Percentiles rank a stretch among this genome's conserved stretches.
These are phyloP conservation scores for Lasioglossum vierecki DNA, from an alignment of 2,888 invertebrate genomes.

Conservation along the genomic window DNA sequence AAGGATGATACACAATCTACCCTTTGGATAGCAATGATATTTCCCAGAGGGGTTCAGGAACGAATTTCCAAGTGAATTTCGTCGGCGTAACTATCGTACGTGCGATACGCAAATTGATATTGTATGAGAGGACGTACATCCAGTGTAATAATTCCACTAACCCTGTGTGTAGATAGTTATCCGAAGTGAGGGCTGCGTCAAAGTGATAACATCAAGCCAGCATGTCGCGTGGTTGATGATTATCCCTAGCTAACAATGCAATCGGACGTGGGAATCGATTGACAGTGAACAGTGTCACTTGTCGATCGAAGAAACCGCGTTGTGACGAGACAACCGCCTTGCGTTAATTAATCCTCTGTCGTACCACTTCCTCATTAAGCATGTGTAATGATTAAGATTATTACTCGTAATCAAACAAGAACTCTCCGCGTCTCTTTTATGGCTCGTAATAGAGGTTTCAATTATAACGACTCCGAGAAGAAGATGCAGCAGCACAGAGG, in stretches of 20 bases:
- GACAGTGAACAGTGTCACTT: neutral
- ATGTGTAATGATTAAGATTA: neutral
- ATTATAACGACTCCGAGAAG: neutral
- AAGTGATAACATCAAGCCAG: conserved; percentile 9
- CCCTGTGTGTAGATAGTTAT: neutral
- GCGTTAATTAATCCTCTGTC: neutral
- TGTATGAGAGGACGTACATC: neutral
- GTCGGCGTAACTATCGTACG: neutral
- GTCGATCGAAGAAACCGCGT: neutral
- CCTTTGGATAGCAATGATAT: neutral
- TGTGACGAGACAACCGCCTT: neutral
- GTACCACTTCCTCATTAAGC: neutral
- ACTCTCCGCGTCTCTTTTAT: neutral
- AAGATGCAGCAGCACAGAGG: neutral
- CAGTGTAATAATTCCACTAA: conserved; percentile 18
- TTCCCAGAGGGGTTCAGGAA: neutral
- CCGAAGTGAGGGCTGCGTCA: neutral
- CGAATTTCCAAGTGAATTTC: neutral
- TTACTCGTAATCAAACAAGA: neutral
- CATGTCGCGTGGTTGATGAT: neutral
- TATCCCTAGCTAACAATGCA: neutral
- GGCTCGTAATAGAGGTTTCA: neutral
- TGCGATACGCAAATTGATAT: conserved; percentile 1
- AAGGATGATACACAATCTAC: neutral
- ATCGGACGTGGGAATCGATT: neutral